Conservation (phyloP, 2,113 vertebrate species). For the Mormyrus lacerda region DNA sequence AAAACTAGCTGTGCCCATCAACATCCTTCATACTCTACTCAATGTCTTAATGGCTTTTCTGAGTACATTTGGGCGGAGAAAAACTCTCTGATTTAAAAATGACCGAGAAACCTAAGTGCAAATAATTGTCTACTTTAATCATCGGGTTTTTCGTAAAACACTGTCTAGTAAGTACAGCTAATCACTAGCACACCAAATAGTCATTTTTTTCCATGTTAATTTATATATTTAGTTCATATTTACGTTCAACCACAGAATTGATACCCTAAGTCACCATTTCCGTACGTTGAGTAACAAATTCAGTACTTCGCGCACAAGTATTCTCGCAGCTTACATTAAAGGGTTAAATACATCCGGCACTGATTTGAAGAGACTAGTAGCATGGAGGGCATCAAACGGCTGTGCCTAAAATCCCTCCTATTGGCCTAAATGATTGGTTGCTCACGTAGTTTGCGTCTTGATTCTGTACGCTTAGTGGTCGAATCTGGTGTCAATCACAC, state of each 20-base stretch:
- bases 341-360: slow-evolving; percentile 1
- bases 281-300: not conserved
- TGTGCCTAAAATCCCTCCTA: slow-evolving; percentile 38
- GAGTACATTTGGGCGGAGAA: not conserved
- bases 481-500: slow-evolving; percentile 55
- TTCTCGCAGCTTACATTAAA: not conserved
- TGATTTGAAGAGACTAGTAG: slow-evolving; percentile 16
- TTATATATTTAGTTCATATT: not conserved
- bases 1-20: not conserved
- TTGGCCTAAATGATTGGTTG: slow-evolving; percentile 37
- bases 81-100: not conserved
- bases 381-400: not conserved
- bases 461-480: slow-evolving; percentile 48
- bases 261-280: not conserved
- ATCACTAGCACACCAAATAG: not conserved
- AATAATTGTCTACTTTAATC: not conserved
- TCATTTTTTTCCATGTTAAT: not conserved
- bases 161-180: not conserved
- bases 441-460: slow-evolving; percentile 32
- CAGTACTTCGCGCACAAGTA: not conserved
- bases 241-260: not conserved
- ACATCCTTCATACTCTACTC: not conserved
- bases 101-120: not conserved
- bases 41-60: not conserved
- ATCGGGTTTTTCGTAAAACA: not conserved